Evolutionary conservation across 1,140 invertebrate species (phyloP).

Genomic region (Olivierus martensii): DNA sequence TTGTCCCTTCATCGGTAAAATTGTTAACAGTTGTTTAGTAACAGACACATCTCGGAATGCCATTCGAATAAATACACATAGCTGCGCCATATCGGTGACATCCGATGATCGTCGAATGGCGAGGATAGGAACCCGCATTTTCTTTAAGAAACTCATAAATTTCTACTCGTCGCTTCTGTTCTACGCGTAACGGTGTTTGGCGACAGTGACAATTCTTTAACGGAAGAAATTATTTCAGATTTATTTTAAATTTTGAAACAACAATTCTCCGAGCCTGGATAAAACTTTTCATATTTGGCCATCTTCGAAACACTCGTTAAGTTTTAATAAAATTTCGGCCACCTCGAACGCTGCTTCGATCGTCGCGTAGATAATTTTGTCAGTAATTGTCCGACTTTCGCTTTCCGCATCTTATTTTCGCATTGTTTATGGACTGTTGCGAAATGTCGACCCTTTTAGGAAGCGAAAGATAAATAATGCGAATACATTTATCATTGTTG

Average conservation of each 20-base stretch:
- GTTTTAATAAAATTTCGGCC: no score
- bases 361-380: no score
- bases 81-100: not conserved
- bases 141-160: not conserved
- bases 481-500: no score
- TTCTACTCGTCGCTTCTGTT: not conserved
- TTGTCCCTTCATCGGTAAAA: no score
- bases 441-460: no score
- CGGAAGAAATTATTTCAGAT: not conserved
- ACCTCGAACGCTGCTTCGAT: no score
- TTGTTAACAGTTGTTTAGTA: no score
- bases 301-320: not conserved
- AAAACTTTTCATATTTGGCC: not conserved
- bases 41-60: not conserved
- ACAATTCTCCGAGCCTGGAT: not conserved
- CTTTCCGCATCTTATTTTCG: no score
- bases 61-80: conserved; percentile 1
- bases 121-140: not conserved
- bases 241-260: not conserved
- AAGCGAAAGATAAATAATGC: no score
- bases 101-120: not conserved
- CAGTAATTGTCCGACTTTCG: no score
- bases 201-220: not conserved
- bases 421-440: no score
- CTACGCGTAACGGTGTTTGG: not conserved